Percentiles rank a stretch among this genome's conserved stretches.
These are phyloP conservation scores for Hetaerina americana DNA, from an alignment of 1,140 invertebrate genomes.

Conservation along the genomic window DNA sequence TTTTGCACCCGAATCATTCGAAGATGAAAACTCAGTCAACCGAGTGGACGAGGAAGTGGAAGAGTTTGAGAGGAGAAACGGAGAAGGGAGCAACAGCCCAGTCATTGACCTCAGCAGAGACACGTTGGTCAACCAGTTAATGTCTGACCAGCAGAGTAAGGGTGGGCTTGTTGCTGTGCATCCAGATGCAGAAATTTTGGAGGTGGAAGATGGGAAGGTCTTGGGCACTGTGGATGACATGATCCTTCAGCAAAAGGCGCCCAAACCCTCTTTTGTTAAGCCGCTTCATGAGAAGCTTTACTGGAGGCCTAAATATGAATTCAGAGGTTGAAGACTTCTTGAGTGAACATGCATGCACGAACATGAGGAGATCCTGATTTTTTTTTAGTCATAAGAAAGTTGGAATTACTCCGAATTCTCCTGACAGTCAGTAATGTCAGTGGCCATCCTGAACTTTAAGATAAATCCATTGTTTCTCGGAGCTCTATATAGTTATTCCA, in stretches of 20 bases:
- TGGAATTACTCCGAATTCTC: no score
- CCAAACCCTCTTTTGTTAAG: no score
- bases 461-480: no score
- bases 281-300: no score
- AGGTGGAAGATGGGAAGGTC: neutral
- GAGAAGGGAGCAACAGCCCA: neutral
- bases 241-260: neutral
- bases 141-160: neutral
- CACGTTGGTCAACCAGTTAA: neutral
- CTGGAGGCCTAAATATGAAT: no score
- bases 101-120: neutral
- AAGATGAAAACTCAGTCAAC: neutral
- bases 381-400: no score
- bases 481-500: no score
- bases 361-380: no score
- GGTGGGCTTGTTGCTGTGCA: neutral
- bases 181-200: neutral
- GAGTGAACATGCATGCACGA: no score
- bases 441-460: no score
- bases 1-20: neutral
- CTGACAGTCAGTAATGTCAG: no score
- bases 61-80: neutral
- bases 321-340: no score
- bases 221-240: neutral
- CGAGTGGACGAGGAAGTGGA: neutral